These are phyloP conservation scores for Thripadectes ignobilis DNA, from an alignment of 2,797 vertebrate species.

Conservation along the genomic window DNA sequence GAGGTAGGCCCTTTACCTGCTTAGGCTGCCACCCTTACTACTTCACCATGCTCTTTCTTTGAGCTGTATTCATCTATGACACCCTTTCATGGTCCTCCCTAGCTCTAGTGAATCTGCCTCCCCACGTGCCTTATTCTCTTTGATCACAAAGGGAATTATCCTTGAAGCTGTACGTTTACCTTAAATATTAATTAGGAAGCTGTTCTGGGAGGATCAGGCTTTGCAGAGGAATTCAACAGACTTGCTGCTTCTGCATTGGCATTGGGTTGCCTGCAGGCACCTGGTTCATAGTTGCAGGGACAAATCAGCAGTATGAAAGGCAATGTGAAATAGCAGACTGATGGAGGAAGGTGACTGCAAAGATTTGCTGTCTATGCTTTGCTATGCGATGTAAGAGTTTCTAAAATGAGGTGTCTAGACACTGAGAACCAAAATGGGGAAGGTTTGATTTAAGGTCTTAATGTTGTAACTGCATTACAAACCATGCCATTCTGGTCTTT, in stretches of 20 bases:
- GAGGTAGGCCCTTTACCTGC: background rate
- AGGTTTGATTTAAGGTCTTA: background rate
- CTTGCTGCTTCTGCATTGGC: background rate
- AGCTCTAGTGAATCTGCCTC: background rate
- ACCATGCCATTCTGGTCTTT: background rate
- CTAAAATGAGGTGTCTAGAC: background rate
- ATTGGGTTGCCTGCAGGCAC: background rate
- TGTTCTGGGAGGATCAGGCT: background rate
- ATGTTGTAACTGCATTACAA: background rate
- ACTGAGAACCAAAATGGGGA: background rate
- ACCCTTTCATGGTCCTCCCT: background rate
- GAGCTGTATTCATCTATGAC: background rate
- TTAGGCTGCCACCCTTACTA: background rate
- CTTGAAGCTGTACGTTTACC: background rate
- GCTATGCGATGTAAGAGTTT: background rate
- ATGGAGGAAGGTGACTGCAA: background rate
- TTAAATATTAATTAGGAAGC: background rate
- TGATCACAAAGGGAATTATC: background rate
- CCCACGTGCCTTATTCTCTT: background rate
- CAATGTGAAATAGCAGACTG: background rate
- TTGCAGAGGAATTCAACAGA: background rate
- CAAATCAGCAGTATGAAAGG: background rate
- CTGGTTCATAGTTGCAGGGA: background rate
- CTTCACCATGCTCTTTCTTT: background rate
- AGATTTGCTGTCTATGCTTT: background rate